A percentile compares a stretch with the other conserved stretches of the same genome.
These are phyloP conservation scores for Tadarida brasiliensis DNA, from an alignment of 2,797 vertebrate species.

Conservation along the genomic window DNA sequence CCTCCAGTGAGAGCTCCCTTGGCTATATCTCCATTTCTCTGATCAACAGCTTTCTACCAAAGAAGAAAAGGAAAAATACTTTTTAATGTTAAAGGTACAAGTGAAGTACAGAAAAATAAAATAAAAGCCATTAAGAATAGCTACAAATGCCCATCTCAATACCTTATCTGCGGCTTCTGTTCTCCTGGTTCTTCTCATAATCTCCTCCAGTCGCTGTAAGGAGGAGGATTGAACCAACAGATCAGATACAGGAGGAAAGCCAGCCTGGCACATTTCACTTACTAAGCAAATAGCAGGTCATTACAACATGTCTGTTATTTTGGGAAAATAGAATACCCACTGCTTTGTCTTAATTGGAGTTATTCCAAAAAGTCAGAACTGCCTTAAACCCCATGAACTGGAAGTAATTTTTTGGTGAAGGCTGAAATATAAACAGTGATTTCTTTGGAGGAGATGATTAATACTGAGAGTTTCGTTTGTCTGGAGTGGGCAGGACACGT, in stretches of 20 bases:
- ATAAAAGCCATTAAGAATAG: background rate
- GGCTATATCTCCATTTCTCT: slow-evolving; percentile 91
- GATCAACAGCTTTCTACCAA: slow-evolving; percentile 91
- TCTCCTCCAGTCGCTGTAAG: slow-evolving; percentile 96
- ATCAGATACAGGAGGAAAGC: background rate
- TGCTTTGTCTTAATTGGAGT: background rate
- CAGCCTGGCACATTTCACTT: background rate
- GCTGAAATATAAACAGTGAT: background rate
- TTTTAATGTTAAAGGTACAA: slow-evolving; percentile 67
- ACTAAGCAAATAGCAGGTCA: background rate
- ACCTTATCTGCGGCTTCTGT: slow-evolving; percentile 94
- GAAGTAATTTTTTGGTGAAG: background rate
- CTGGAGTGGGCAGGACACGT: background rate
- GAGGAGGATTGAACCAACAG: slow-evolving; percentile 26
- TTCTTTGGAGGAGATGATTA: background rate
- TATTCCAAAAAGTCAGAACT: background rate
- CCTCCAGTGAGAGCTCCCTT: slow-evolving; percentile 84
- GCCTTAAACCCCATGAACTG: background rate
- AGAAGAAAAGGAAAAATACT: slow-evolving; percentile 62
- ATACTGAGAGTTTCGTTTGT: background rate
- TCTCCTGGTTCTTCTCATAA: slow-evolving; percentile 98
- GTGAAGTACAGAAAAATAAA: background rate
- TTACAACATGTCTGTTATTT: background rate
- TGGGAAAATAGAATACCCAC: background rate
- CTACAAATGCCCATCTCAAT: slow-evolving; percentile 44